A percentile compares a stretch with the other conserved stretches of the same genome.
phyloP scores from a whole-genome alignment of 2,888 invertebrate genomes.

The Tortrix viridana region DNA sequence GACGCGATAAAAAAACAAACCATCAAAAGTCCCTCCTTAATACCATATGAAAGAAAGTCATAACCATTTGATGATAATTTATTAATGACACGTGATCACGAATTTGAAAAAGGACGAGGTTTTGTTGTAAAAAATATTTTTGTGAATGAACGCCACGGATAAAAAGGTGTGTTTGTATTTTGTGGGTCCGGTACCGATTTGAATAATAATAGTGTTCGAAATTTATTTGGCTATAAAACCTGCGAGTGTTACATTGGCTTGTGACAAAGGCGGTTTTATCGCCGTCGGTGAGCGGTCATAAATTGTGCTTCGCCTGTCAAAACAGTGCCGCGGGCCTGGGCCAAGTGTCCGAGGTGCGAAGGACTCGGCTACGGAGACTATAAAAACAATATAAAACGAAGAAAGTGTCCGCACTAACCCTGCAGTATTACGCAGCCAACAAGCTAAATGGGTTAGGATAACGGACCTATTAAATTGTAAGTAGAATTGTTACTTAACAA shows the following conservation, averaged over 20 bases:
- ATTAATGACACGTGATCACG: constrained; percentile 65
- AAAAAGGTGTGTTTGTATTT: constrained; percentile 76
- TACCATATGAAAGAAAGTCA: constrained; percentile 66
- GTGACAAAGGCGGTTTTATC: constrained; percentile 80
- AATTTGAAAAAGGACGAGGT: constrained; percentile 37
- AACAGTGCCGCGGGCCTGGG: constrained; percentile 57
- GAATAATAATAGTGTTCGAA: constrained; percentile 83
- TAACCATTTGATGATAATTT: constrained; percentile 65
- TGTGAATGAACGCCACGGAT: constrained; percentile 62
- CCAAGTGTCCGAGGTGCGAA: constrained; percentile 33
- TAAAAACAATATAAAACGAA: constrained; percentile 35
- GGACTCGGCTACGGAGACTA: constrained; percentile 28
- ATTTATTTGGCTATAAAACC: constrained; percentile 82
- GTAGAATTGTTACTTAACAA: constrained; percentile 12
- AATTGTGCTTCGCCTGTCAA: constrained; percentile 80
- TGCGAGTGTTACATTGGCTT: constrained; percentile 72
- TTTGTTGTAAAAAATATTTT: constrained; percentile 67
- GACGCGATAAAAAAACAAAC: constrained; percentile 56
- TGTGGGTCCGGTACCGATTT: constrained; percentile 75
- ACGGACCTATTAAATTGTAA: constrained; percentile 16
- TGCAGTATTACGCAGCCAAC: constrained; percentile 25
- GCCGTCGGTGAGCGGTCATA: constrained; percentile 72
- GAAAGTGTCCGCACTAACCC: constrained; percentile 20
- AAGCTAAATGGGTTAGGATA: constrained; percentile 23
- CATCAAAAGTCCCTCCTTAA: constrained; percentile 60